Base-by-base conservation (phyloP, 2,113 vertebrate species). In the Microcebus murinus region DNA sequence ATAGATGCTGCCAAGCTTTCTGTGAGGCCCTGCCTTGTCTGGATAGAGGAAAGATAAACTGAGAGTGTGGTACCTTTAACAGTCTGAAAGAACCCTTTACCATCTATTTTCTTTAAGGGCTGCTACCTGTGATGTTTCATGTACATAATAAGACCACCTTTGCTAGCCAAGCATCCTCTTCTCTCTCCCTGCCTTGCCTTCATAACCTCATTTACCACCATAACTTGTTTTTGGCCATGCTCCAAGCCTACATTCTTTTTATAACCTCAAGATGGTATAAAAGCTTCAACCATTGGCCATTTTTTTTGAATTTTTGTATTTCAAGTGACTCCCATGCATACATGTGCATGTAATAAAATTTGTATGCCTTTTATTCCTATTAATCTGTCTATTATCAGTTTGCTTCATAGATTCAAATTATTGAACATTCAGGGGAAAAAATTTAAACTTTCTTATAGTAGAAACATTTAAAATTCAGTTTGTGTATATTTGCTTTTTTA, bases 401-500 rank as follows among this genome's bases (percentile, higher is more conserved):
- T 55, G 52, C 17, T 55, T 55, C 52, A 20, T 55, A 55, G 52
- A 55, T 55, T 55, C 17, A 55, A 55, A 55, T 55, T 55, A 55
- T 55, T 13, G 68, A 23, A 71, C 20, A 71, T 20, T 39, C 12
- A 20, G 8, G n/a, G 68, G 10, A 55, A 23, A 23, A 71, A 71
- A 6, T 39, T 70, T 71, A 39, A 39, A 71, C 68, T 71, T 12
- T 36, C 68, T 21, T 71, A 21, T 21, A 39, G 8, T 59, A 42
- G 45, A 76, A 76, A 65, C 17, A 50, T 88, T 91, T 59, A 85
- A 89, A 67, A 84, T 85, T 73, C 13, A 79, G 1, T 76, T 87
- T 90, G n/a, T 86, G n/a, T 7, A 48, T 92, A 59, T 74, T 76
- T 74, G 45, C 39, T 52, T 73, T 87, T 91, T 94, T 94, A 73